A percentile compares a stretch with the other conserved stretches of the same genome.
phyloP scores from a whole-genome alignment of 2,797 vertebrate genomes.

The Mycteria americana region DNA sequence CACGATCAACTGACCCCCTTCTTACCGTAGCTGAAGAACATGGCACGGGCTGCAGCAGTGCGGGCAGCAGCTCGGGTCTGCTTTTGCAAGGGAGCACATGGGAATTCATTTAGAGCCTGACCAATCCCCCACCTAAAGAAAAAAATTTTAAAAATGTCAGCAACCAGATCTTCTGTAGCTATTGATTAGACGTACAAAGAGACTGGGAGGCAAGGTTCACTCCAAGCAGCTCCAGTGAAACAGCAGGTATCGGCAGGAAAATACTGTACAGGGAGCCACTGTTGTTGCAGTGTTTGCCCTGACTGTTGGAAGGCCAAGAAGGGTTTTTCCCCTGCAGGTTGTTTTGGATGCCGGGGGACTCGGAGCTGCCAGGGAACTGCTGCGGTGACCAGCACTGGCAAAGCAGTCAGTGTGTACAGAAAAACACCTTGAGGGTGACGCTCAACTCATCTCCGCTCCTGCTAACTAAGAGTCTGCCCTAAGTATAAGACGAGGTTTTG shows the following conservation, averaged over 20 bases:
- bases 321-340: neutral
- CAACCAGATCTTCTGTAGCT: neutral
- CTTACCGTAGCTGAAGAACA: neutral
- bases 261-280: neutral
- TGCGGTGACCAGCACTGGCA: neutral
- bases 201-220: neutral
- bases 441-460: neutral
- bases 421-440: neutral
- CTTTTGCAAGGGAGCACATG: neutral
- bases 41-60: neutral
- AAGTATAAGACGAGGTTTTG: neutral
- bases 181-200: neutral
- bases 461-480: neutral
- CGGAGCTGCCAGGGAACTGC: neutral
- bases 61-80: neutral
- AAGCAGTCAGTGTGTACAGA: neutral
- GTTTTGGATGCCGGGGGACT: neutral
- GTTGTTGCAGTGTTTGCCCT: neutral
- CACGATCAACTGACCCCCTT: neutral
- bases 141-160: neutral
- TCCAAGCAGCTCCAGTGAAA: neutral
- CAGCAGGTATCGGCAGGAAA: neutral
- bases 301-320: neutral
- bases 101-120: neutral
- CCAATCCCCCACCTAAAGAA: no score